phyloP scores from a whole-genome alignment of 2,888 invertebrate species.

The Dryococelus australis region DNA sequence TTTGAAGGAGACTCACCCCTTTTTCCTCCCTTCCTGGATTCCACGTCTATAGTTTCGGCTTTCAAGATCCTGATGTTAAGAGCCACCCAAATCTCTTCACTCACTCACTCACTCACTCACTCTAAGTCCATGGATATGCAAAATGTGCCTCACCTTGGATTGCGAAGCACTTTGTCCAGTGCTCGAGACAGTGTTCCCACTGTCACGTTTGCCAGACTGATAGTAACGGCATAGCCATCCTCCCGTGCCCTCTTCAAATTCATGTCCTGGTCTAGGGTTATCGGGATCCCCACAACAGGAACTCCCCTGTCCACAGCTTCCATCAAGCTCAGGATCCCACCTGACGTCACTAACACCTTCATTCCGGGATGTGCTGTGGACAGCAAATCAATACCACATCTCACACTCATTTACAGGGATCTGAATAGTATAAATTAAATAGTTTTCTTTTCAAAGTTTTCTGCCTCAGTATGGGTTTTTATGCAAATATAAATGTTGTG shows the following conservation, averaged over 20 bases:
- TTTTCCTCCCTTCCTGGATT: no score
- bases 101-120: no score
- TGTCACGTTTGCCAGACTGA: conserved; percentile 57
- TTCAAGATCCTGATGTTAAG: no score
- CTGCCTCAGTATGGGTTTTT: no score
- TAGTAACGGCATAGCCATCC: conserved; percentile 60
- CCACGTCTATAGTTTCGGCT: no score
- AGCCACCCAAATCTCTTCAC: no score
- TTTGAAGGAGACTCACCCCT: no score
- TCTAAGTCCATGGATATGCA: no score
- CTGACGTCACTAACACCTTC: conserved; percentile 66
- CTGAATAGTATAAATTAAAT: no score
- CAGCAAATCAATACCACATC: neutral
- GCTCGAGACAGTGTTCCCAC: conserved; percentile 57
- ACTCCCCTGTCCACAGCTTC: conserved; percentile 63
- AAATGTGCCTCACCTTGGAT: conserved; percentile 59
- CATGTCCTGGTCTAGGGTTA: conserved; percentile 63
- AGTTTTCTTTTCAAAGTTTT: no score
- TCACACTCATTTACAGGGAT: conserved; percentile 39
- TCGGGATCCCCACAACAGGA: conserved; percentile 63
- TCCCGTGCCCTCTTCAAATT: conserved; percentile 64
- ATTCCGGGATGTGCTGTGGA: conserved; percentile 63
- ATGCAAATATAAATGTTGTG: no score
- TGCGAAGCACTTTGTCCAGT: conserved; percentile 58
- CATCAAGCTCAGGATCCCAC: conserved; percentile 65